Conservation (phyloP, 1,140 invertebrate species). For the Drosophila nannoptera region DNA sequence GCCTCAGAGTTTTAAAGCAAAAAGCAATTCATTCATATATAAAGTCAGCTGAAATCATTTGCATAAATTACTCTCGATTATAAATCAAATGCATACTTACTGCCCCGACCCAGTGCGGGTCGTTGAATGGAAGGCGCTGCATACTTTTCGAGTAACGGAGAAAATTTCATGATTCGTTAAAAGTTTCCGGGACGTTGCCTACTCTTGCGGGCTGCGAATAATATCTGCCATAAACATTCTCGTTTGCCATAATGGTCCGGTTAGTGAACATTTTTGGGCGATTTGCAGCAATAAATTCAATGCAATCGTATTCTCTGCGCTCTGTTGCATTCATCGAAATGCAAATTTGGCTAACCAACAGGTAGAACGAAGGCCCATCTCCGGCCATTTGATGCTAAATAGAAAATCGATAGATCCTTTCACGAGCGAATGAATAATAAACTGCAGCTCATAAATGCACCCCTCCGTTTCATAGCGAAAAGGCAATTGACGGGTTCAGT, state of each 20-base stretch:
- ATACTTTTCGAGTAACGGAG: constrained; percentile 1
- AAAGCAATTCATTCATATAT: constrained; percentile 24
- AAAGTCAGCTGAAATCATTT: neutral
- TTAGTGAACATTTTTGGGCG: constrained; percentile 34
- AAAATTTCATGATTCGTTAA: constrained; percentile 10
- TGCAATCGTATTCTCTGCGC: neutral
- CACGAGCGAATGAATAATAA: constrained; percentile 2
- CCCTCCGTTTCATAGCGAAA: neutral
- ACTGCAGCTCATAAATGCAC: neutral
- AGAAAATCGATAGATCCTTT: constrained; percentile 38
- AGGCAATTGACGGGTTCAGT: too few species aligned
- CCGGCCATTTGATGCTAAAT: constrained; percentile 3
- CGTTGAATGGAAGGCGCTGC: constrained; percentile 6
- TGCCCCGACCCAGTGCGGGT: constrained; percentile 17
- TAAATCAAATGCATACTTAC: constrained; percentile 11
- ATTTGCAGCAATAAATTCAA: neutral
- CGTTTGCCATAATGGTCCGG: constrained; percentile 12
- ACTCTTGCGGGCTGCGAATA: constrained; percentile 21
- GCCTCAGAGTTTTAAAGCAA: neutral
- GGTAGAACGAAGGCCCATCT: neutral
- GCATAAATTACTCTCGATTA: constrained; percentile 10
- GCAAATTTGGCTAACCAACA: neutral
- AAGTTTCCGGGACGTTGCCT: constrained; percentile 16
- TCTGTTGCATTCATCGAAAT: constrained; percentile 1
- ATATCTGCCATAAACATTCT: constrained; percentile 35